A percentile compares a stretch with the other conserved stretches of the same genome.
Conservation (phyloP, 2,113 vertebrate genomes). For the Ceyx cyanopectus region DNA sequence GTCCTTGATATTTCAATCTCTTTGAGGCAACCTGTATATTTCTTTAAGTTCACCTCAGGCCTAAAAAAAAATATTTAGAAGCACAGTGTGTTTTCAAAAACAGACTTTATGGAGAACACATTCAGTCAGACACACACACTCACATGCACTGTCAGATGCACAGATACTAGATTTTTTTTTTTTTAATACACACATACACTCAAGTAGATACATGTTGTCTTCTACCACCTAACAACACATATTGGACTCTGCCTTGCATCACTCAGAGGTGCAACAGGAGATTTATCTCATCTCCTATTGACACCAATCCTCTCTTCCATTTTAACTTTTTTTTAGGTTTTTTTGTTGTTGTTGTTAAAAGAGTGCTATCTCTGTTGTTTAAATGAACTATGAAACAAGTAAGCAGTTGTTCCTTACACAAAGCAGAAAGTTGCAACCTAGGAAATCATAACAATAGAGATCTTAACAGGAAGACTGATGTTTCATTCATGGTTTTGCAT, state of each 20-base stretch:
- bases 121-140: neutral
- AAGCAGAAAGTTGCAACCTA: neutral
- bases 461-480: neutral
- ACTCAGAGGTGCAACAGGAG: neutral
- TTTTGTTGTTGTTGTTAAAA: neutral
- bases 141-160: neutral
- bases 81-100: neutral
- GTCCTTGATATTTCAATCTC: slow-evolving; percentile 97
- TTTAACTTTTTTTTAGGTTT: neutral
- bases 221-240: neutral
- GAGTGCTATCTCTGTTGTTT: neutral
- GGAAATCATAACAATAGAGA: neutral
- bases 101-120: neutral
- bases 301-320: neutral
- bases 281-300: neutral
- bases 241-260: neutral
- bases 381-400: neutral
- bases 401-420: neutral
- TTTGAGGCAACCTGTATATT: slow-evolving; percentile 91
- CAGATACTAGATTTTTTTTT: neutral
- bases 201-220: neutral
- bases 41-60: slow-evolving; percentile 90
- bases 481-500: neutral
- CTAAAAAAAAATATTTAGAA: slow-evolving; percentile 71
- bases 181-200: neutral